Evolutionary conservation across 2,113 vertebrate species (phyloP).

Genomic region (Desmodus rotundus): DNA sequence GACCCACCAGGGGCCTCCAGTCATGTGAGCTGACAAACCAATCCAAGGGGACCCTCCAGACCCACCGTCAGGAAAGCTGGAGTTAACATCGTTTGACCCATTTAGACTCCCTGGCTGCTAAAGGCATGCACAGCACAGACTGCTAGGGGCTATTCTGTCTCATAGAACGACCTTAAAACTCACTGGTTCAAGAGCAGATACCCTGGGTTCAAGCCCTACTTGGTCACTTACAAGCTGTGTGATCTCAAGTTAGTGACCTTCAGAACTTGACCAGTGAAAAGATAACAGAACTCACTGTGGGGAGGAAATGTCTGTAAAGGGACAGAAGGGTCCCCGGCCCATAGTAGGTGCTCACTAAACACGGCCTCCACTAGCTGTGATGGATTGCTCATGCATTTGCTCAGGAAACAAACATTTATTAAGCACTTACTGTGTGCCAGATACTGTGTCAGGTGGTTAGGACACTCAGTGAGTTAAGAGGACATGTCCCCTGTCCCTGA

Average conservation of each 20-base stretch:
- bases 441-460: not conserved
- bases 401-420: not conserved
- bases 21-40: not conserved
- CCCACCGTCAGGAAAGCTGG: not conserved
- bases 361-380: not conserved
- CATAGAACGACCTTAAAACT: not conserved
- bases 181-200: not conserved
- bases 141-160: not conserved
- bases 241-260: not conserved
- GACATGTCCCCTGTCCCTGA: not conserved
- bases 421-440: not conserved
- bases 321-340: not conserved
- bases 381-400: not conserved
- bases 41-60: not conserved
- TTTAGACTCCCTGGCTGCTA: not conserved
- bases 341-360: not conserved
- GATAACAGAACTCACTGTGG: not conserved
- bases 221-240: not conserved
- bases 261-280: not conserved
- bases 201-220: not conserved
- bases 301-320: not conserved
- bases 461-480: not conserved
- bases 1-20: not conserved
- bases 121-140: rapidly evolving
- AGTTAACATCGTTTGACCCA: rapidly evolving